Conservation (phyloP, 2,888 invertebrate species). For the Phyllotreta striolata region DNA sequence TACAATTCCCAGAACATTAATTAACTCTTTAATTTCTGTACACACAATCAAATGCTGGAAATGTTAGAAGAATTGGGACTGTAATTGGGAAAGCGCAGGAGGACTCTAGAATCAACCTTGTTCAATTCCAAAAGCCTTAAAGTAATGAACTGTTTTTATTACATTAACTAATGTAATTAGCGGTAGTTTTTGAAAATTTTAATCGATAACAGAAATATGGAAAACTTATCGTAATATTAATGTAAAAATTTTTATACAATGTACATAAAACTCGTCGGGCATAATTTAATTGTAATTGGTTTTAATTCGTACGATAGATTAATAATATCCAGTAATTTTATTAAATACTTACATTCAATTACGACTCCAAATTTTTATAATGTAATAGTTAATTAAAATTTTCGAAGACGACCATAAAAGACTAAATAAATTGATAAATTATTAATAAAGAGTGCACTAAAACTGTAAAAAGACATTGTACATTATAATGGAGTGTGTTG, state of each 20-base stretch:
- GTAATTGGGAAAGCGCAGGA: slow-evolving; percentile 12
- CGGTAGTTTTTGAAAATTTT: slow-evolving; percentile 19
- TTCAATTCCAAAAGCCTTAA: slow-evolving; percentile 47
- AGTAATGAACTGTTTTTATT: slow-evolving; percentile 41
- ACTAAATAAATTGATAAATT: slow-evolving; percentile 12
- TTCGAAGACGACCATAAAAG: slow-evolving; percentile 9
- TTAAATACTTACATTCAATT: not conserved
- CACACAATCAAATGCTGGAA: too few species aligned
- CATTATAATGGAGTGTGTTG: slow-evolving; percentile 22
- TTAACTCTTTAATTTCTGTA: too few species aligned
- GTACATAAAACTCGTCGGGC: not conserved
- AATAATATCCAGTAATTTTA: not conserved
- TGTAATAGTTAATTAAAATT: not conserved
- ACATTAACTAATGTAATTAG: slow-evolving; percentile 33
- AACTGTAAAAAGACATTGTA: slow-evolving; percentile 26
- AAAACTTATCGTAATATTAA: not conserved
- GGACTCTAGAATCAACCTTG: slow-evolving; percentile 38
- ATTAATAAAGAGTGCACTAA: slow-evolving; percentile 21
- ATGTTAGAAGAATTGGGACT: slow-evolving; percentile 11
- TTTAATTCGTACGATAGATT: too few species aligned
- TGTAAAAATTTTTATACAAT: not conserved
- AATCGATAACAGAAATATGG: not conserved
- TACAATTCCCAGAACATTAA: too few species aligned
- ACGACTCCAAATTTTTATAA: not conserved
- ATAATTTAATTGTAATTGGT: not conserved